A percentile compares a stretch with the other conserved stretches of the same genome.
phyloP scores from a whole-genome alignment of 2,888 invertebrate genomes.

The Xanthia togata region DNA sequence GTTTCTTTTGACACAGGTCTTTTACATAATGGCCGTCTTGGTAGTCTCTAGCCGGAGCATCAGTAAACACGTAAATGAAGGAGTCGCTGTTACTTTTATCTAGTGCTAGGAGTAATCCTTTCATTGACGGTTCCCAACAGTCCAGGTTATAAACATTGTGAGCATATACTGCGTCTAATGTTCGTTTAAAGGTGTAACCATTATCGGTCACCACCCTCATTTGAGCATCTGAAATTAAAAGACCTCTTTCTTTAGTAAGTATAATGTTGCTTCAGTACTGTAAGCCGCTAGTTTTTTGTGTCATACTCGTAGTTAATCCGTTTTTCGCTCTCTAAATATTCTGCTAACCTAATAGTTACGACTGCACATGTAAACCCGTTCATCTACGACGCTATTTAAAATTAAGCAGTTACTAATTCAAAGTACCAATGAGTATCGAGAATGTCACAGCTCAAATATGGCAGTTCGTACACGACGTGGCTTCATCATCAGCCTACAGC shows the following conservation, averaged over 20 bases:
- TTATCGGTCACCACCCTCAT: constrained; percentile 44
- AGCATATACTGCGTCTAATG: constrained; percentile 34
- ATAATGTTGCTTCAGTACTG: no score
- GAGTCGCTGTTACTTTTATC: constrained; percentile 66
- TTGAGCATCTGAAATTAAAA: constrained; percentile 23
- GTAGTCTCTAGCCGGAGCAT: constrained; percentile 70
- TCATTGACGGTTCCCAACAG: constrained; percentile 68
- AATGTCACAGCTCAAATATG: not conserved
- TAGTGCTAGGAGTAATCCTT: constrained; percentile 66
- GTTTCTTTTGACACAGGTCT: constrained; percentile 67
- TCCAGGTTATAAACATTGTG: constrained; percentile 30
- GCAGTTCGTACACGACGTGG: not conserved
- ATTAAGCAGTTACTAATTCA: not conserved
- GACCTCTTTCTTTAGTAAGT: not conserved
- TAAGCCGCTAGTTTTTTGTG: not conserved
- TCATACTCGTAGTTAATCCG: not conserved
- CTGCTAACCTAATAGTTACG: not conserved
- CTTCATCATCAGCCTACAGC: no score
- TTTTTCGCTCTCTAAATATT: not conserved
- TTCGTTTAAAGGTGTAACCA: constrained; percentile 17
- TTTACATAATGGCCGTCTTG: constrained; percentile 42
- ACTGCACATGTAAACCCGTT: not conserved
- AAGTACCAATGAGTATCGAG: not conserved
- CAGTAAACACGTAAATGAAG: constrained; percentile 72
- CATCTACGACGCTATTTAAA: not conserved